Percentiles rank a stretch among this genome's conserved stretches.
phyloP scores from a whole-genome alignment of 2,797 vertebrate species.

The Gallinago solitaria region DNA sequence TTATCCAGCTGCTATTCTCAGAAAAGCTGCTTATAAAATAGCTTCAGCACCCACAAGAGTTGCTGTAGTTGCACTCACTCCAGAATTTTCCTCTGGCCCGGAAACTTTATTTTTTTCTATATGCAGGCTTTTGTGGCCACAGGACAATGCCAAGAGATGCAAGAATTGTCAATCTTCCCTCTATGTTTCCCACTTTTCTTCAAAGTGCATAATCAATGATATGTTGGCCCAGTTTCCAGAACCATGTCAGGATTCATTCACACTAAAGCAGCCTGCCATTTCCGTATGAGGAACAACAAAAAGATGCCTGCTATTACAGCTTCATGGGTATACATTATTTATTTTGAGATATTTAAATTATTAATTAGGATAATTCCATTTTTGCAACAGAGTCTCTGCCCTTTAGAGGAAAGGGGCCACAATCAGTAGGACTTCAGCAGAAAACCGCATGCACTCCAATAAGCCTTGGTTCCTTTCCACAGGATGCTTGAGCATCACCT shows the following conservation, averaged over 20 bases:
- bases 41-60: background rate
- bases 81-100: constrained; percentile 1
- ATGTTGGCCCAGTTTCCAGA: constrained; percentile 52
- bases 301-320: constrained; percentile 57
- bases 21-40: constrained; percentile 14
- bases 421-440: background rate
- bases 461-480: background rate
- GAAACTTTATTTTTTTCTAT: background rate
- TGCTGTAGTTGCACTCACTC: background rate
- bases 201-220: constrained; percentile 65
- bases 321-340: constrained; percentile 63
- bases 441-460: background rate
- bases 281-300: constrained; percentile 42
- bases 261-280: constrained; percentile 46
- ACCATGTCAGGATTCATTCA: constrained; percentile 56
- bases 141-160: background rate
- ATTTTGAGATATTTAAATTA: constrained; percentile 70
- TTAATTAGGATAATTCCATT: constrained; percentile 63
- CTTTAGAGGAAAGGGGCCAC: background rate
- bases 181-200: constrained; percentile 43
- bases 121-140: background rate
- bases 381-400: constrained; percentile 30
- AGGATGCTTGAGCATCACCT: background rate
- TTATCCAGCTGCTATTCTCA: constrained; percentile 22
- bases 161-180: background rate